Percentiles rank a stretch among this genome's conserved stretches.
phyloP scores from a whole-genome alignment of 2,888 invertebrate species.

The Margaritifera margaritifera region DNA sequence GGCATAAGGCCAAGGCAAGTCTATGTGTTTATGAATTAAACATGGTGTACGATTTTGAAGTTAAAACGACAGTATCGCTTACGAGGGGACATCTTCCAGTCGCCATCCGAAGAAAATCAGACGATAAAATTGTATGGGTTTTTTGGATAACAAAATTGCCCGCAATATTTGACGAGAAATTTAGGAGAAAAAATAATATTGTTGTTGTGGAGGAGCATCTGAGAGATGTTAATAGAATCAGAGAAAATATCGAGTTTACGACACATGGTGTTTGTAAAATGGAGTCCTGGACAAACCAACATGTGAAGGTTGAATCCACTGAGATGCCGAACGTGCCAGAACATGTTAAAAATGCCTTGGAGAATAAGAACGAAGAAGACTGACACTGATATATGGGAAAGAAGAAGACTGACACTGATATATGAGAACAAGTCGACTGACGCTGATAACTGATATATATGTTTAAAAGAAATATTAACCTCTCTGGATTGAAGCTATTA shows the following conservation, averaged over 20 bases:
- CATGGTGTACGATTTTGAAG: slow-evolving; percentile 34
- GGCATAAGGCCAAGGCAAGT: slow-evolving; percentile 33
- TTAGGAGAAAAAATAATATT: slow-evolving; percentile 6
- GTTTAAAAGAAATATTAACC: too few species aligned
- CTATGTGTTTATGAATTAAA: slow-evolving; percentile 36
- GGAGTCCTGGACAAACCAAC: slow-evolving; percentile 40
- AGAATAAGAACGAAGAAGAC: too few species aligned
- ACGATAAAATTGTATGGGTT: slow-evolving; percentile 29
- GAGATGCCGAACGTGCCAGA: too few species aligned
- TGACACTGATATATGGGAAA: too few species aligned
- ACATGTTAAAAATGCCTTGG: too few species aligned
- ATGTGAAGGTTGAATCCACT: slow-evolving; percentile 32
- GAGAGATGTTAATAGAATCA: slow-evolving; percentile 1
- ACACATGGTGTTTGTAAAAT: slow-evolving; percentile 38
- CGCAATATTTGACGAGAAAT: slow-evolving; percentile 26
- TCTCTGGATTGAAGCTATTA: too few species aligned
- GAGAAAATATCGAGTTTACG: slow-evolving; percentile 26
- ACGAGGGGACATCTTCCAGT: slow-evolving; percentile 35
- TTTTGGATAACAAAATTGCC: slow-evolving; percentile 29
- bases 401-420: too few species aligned
- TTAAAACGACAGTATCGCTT: slow-evolving; percentile 37
- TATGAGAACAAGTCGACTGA: too few species aligned
- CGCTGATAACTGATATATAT: too few species aligned
- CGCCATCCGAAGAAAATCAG: slow-evolving; percentile 26
- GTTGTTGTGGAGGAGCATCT: slow-evolving; percentile 1